Evolutionary conservation across 2,113 vertebrate species (phyloP).

Genomic region (Notarius quadriscutis): DNA sequence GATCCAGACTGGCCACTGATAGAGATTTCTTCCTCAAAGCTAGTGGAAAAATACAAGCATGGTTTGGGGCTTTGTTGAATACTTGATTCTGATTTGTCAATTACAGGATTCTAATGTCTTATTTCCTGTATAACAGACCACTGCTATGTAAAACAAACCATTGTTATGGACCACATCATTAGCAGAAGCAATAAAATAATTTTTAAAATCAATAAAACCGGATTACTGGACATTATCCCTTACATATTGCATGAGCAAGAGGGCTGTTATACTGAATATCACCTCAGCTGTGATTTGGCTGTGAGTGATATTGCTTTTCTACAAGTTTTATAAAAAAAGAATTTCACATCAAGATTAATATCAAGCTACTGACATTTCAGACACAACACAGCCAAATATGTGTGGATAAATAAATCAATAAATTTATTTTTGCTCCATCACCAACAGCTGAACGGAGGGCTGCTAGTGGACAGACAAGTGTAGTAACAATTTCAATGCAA

Average conservation of each 20-base stretch:
- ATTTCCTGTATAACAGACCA: too few species aligned
- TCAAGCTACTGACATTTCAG: background rate
- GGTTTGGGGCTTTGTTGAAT: background rate
- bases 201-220: too few species aligned
- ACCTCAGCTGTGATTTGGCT: background rate
- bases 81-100: too few species aligned
- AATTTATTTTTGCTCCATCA: background rate
- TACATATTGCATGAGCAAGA: background rate
- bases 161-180: too few species aligned
- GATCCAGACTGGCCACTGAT: slow-evolving; percentile 78
- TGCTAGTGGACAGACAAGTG: background rate
- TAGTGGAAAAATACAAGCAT: slow-evolving; percentile 40
- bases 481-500: background rate
- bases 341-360: background rate
- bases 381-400: background rate
- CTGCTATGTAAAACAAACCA: too few species aligned
- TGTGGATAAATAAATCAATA: background rate
- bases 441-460: too few species aligned
- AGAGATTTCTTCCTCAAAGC: slow-evolving; percentile 79
- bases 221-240: too few species aligned
- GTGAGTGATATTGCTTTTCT: background rate
- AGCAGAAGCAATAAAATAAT: too few species aligned
- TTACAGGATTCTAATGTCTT: too few species aligned
- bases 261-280: background rate
- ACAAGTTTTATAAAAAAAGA: background rate